A percentile compares a stretch with the other conserved stretches of the same genome.
Conservation (phyloP, 53 echinoderm and acorn worm species). For the Stichopus horrens region DNA sequence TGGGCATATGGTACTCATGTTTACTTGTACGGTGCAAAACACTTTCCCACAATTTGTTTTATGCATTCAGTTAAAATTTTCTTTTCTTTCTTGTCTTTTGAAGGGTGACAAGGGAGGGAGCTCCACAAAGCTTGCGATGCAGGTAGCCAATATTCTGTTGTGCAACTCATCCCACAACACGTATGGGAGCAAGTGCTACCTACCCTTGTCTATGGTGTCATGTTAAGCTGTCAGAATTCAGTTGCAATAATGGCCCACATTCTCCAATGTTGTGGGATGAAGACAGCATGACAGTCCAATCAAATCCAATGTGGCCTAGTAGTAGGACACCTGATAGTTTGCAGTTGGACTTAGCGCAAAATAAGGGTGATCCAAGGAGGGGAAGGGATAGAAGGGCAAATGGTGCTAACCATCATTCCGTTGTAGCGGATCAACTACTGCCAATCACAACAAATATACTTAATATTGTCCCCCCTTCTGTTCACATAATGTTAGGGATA, state of each 20-base stretch:
- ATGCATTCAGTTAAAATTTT: no score
- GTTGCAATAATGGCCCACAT: background rate
- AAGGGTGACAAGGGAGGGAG: slow-evolving; percentile 21
- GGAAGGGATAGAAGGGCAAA: slow-evolving; percentile 9
- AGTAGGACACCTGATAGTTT: background rate
- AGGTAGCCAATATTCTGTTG: background rate
- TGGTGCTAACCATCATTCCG: slow-evolving; percentile 29
- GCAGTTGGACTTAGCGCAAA: background rate
- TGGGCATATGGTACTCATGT: no score
- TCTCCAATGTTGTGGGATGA: slow-evolving; percentile 12
- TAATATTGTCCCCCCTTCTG: slow-evolving; percentile 7
- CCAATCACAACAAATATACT: slow-evolving; percentile 5
- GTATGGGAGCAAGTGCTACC: slow-evolving; percentile 41
- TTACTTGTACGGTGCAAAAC: no score
- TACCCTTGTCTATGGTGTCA: slow-evolving; percentile 54
- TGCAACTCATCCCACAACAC: slow-evolving; percentile 25
- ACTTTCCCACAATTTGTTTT: no score
- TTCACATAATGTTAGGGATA: slow-evolving; percentile 49
- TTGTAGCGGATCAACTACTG: background rate
- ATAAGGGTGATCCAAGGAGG: slow-evolving; percentile 17
- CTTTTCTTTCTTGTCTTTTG: background rate
- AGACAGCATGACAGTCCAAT: background rate
- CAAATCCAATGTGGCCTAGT: background rate
- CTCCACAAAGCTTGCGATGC: slow-evolving; percentile 30
- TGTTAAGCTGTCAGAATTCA: slow-evolving; percentile 16